Evolutionary conservation across 1,140 invertebrate species (phyloP).

Genomic region (Lepidurus apus): DNA sequence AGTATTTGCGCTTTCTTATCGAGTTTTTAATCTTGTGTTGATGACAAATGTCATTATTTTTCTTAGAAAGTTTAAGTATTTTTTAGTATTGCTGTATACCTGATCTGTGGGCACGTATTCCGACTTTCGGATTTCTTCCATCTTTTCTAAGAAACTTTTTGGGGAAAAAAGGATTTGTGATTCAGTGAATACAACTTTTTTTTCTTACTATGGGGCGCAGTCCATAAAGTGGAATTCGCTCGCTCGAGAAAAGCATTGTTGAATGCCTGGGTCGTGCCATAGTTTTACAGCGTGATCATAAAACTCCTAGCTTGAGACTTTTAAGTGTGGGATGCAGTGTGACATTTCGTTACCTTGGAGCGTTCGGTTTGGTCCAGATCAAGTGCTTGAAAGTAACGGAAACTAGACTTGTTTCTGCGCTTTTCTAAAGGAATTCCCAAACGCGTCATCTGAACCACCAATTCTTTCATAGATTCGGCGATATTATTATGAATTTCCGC

Average conservation of each 20-base stretch:
- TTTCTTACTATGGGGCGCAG: conserved; percentile 69
- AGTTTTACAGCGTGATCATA: conserved; percentile 56
- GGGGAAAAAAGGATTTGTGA: conserved; percentile 34
- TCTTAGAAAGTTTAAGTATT: background rate
- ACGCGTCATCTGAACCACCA: conserved; percentile 53
- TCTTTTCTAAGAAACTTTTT: conserved; percentile 60
- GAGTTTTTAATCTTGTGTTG: conserved; percentile 7
- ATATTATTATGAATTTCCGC: conserved; percentile 59
- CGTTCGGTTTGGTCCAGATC: conserved; percentile 45
- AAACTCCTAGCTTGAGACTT: conserved; percentile 55
- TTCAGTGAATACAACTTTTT: conserved; percentile 13
- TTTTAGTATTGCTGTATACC: conserved; percentile 36
- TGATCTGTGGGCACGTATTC: conserved; percentile 61
- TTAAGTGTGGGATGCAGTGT: conserved; percentile 12
- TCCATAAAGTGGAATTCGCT: conserved; percentile 75
- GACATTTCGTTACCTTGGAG: conserved; percentile 33
- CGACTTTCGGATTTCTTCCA: conserved; percentile 53
- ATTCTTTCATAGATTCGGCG: conserved; percentile 59
- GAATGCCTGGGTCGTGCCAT: conserved; percentile 62
- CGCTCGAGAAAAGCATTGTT: conserved; percentile 61
- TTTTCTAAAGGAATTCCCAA: conserved; percentile 50
- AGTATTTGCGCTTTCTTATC: conserved; percentile 28
- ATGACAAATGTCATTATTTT: background rate
- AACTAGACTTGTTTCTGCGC: conserved; percentile 47
- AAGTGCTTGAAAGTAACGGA: conserved; percentile 50